Base-by-base conservation (phyloP, 2,797 vertebrate genomes). In the Cyprinella venusta region DNA sequence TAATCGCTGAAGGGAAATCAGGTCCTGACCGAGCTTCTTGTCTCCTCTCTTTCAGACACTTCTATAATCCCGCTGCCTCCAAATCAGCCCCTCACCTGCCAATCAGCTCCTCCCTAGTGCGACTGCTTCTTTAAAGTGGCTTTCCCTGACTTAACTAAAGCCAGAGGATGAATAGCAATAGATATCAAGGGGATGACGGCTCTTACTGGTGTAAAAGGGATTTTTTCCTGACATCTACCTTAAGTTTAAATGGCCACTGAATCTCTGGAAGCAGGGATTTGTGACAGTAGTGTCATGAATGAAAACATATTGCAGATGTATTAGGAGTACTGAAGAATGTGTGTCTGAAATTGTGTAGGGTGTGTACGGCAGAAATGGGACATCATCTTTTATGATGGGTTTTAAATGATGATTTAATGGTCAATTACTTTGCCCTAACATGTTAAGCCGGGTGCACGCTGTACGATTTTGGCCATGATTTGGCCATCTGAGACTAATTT, bases 51-150 rank as follows among this genome's bases (percentile, higher is more conserved):
- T 50, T 70, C 64, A 85, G 79, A 86, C 80, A 56, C 74, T 80
- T 48, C 68, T 48, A 59, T 85, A 86, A 85, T 88, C 85, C 84
- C 2, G 4, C 61, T 50, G 77, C 75, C 69, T 85, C 45, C 61
- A 86, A 80, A 79, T 82, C 82, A 75, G 61, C 65, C 61, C 21
- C 56, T 85, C 82, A 80, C 59, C 86, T 88, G 87, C 75, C 87
- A 86, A 81, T 88, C 87, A 88, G 70, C 68, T 76, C 48, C 79
- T 48, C 40, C n/a, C 48, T 48, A 38, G 71, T 1, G 33, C 21
- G 19, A 71, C 79, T 61, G 75, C 71, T 83, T 45, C 86, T 82
- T 87, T 81, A 76, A 85, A 87, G 83, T 85, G 64, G 68, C 69
- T 83, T 83, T 80, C 52, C 38, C 71, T 38, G 80, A 86, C 48